These are phyloP conservation scores for Microplitis manilae DNA, from an alignment of 2,888 invertebrate genomes.

Conservation along the genomic window DNA sequence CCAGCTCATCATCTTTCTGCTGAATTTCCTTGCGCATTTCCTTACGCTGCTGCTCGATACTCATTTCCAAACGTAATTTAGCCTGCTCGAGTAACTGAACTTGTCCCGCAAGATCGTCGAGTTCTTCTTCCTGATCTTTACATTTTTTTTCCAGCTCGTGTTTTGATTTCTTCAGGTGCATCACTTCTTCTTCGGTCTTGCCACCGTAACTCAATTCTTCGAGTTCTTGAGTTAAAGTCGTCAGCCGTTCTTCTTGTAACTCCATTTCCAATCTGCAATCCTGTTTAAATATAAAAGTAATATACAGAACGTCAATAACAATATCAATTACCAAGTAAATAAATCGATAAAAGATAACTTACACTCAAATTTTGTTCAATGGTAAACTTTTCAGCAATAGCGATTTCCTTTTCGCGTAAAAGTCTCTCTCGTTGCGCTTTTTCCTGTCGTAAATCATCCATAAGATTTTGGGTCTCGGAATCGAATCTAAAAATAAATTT, in stretches of 20 bases:
- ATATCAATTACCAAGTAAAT: not conserved
- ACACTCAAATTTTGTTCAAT: constrained; percentile 90
- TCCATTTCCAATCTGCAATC: constrained; percentile 90
- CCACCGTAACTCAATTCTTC: constrained; percentile 87
- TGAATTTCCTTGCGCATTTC: constrained; percentile 91
- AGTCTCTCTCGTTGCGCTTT: constrained; percentile 84
- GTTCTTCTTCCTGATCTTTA: constrained; percentile 93
- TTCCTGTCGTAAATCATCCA: constrained; percentile 89
- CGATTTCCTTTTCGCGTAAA: constrained; percentile 87
- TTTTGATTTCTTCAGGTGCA: constrained; percentile 85
- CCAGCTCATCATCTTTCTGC: constrained; percentile 93
- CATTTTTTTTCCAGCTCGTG: constrained; percentile 89
- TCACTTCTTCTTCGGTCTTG: constrained; percentile 89
- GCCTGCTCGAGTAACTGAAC: constrained; percentile 92
- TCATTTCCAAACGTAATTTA: constrained; percentile 94
- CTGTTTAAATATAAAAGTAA: constrained; percentile 71
- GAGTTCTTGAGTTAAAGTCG: constrained; percentile 85
- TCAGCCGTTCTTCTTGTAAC: constrained; percentile 88
- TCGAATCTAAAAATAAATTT: constrained; percentile 78
- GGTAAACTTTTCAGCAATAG: constrained; percentile 88
- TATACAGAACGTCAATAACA: not conserved
- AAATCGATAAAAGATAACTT: constrained; percentile 66
- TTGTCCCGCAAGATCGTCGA: constrained; percentile 95
- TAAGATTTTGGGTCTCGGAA: constrained; percentile 85
- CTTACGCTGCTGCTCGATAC: constrained; percentile 91